Evolutionary conservation across 1,140 invertebrate species (phyloP), one percentile per base, ranked within the genome.

Genomic region (Drosophila sp.): DNA sequence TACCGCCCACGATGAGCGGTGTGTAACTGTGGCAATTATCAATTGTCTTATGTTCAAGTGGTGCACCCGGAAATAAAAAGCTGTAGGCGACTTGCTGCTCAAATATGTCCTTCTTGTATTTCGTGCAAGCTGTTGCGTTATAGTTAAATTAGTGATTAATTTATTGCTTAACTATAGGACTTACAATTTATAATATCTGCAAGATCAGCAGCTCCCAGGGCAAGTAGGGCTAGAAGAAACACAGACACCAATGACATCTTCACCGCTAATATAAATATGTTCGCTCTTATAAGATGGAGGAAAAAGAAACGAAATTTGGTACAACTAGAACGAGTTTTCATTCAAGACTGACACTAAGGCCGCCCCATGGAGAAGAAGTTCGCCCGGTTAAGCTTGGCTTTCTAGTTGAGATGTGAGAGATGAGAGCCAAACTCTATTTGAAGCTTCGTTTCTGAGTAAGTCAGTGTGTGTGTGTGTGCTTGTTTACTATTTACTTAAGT

Each of bases 1-100:
- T 72, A 7, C 90, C 90, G 1, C 83, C 85, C 2, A 91, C 90
- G 67, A 91, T 90, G 3, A 91, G 33, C 0, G 85, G 80, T 17
- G 70, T 70, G 30, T 84, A 81, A 2, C 72, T 70, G 1, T 69
- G 72, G 27, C 90, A 91, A 54, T 74, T 76, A 44, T 91, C 89
- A 4, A 90, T 54, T 0, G 66, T 66, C 54, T 60, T 62, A 6
- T 56, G 66, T 6, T 66, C 29, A 17, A 82, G 57, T n/a, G 80
- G 61, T 0, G 90, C 81, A 30, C 73, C 77, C 29, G 84, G 79
- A 23, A 89, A 66, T 1, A 80, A 61, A 30, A 78, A 76, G 40
- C 89, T 82, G 5, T 86, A 89, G 1, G 56, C 57, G 10, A 79
- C 58, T 25, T 41, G 50, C 55, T 86, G 72, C 57, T 91, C 90